Conservation (phyloP, 37 sponge, comb jelly and placozoan genomes). For the Cliona cf. orientalis region DNA sequence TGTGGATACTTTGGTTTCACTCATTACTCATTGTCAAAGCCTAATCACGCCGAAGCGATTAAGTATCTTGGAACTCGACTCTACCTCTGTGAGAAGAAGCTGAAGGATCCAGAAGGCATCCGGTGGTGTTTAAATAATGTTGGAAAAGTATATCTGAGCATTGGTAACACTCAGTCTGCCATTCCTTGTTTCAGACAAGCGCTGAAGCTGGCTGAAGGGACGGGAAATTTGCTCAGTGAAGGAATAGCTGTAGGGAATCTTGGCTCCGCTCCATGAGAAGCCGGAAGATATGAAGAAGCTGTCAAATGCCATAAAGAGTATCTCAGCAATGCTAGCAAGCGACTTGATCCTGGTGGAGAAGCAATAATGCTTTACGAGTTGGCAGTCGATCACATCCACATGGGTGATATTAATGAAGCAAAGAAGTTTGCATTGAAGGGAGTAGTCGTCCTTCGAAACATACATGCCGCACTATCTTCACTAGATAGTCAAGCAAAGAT, state of each 20-base stretch:
- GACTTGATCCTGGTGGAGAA: constrained; percentile 44
- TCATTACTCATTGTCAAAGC: constrained; percentile 25
- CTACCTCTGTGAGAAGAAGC: constrained; percentile 6
- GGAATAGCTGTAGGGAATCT: constrained; percentile 62
- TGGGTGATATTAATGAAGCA: too few species aligned
- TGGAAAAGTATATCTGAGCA: constrained; percentile 44
- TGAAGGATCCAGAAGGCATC: constrained; percentile 25
- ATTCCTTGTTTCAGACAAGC: constrained; percentile 19
- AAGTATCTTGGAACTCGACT: constrained; percentile 29
- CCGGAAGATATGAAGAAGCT: constrained; percentile 36
- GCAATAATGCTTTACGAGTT: constrained; percentile 62
- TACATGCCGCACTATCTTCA: constrained; percentile 1
- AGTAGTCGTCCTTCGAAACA: constrained; percentile 5
- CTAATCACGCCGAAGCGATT: constrained; percentile 31
- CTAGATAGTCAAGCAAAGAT: constrained; percentile 52
- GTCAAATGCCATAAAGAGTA: constrained; percentile 46
- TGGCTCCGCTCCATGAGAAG: constrained; percentile 37
- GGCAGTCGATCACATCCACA: constrained; percentile 38
- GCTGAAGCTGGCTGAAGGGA: constrained; percentile 27
- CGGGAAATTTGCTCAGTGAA: constrained; percentile 26
- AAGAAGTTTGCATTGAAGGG: constrained; percentile 21
- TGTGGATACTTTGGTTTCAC: constrained; percentile 71
- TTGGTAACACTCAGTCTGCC: not conserved
- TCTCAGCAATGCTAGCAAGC: constrained; percentile 37
- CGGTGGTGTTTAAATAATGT: constrained; percentile 63